Evolutionary conservation across 2,888 invertebrate species (phyloP), one percentile per base, ranked within the genome.

Genomic region (Colostygia pectinataria): DNA sequence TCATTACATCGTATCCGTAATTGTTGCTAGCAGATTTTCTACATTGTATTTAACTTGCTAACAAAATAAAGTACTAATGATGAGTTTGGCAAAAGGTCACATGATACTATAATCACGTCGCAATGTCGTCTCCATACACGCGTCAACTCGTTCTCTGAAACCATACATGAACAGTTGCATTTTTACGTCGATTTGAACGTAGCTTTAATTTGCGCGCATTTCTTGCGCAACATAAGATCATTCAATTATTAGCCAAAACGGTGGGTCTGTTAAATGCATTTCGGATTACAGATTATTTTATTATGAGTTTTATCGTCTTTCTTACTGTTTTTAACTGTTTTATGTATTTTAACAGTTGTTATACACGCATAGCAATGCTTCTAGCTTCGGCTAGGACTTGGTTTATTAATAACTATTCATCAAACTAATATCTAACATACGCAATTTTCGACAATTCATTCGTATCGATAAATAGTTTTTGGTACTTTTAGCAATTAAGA

Each of bases 401-500:
- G 9, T n/a, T n/a, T 39, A 39, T 27, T 33, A 10, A 37, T 36
- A 31, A 10, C n/a, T 31, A 20, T 39, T 32, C 12, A 31, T 39
- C 9, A 27, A 18, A 18, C 10, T 23, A 24, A 41, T 41, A n/a
- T n/a, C n/a, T n/a, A 23, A 36, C 29, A 28, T 36, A 18, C 20
- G 40, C 29, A 8, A 31, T 27, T 20, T 41, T 32, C 23, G 12
- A 39, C 36, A 2, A 41, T 36, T 36, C 40, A 33, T 28, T 53
- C 43, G 13, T 49, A 31, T 48, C 23, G 29, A 53, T 44, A 54
- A 52, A 51, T 54, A 52, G 49, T 43, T 56, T 52, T 56, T 45
- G 53, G 55, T 60, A 61, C 53, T 54, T 52, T 31, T 61, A 61
- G 61, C 51, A 54, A 29, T 40, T 61, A 61, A 58, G 61, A 47